Percentiles rank a stretch among this genome's conserved stretches.
phyloP scores from a whole-genome alignment of 2,797 vertebrate species.

The Onychomys torridus region DNA sequence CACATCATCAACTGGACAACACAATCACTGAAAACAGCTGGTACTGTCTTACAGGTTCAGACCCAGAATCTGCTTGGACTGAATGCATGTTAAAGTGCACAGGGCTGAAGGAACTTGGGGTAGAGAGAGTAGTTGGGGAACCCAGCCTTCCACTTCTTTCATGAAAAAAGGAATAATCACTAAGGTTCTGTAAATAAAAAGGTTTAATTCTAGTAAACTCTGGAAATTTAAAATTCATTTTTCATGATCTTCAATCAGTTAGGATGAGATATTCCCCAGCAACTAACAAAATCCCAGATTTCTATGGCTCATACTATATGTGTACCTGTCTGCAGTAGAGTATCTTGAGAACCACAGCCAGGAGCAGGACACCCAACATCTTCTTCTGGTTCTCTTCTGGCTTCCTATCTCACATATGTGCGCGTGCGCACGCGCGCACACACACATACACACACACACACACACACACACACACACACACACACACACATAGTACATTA shows the following conservation, averaged over 20 bases:
- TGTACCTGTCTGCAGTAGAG: neutral
- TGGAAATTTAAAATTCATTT: neutral
- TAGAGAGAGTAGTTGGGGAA: accelerated
- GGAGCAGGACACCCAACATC: neutral
- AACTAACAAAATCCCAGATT: neutral
- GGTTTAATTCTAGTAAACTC: neutral
- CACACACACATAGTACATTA: neutral
- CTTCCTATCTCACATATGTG: too few species aligned
- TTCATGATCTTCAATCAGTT: neutral
- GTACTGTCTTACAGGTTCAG: neutral
- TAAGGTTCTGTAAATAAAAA: neutral
- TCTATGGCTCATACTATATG: neutral
- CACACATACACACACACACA: neutral
- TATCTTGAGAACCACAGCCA: neutral
- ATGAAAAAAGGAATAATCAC: neutral
- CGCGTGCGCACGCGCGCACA: neutral
- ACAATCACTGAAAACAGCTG: neutral
- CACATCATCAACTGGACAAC: neutral
- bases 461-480: too few species aligned
- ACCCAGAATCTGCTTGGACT: neutral
- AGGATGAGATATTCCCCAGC: neutral
- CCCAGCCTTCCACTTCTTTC: neutral
- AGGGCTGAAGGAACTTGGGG: neutral
- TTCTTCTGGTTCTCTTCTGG: neutral
- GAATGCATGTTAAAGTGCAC: neutral